Percentiles rank a stretch among this genome's conserved stretches.
Conservation (phyloP, 2,113 vertebrate species). For the Aegypius monachus region DNA sequence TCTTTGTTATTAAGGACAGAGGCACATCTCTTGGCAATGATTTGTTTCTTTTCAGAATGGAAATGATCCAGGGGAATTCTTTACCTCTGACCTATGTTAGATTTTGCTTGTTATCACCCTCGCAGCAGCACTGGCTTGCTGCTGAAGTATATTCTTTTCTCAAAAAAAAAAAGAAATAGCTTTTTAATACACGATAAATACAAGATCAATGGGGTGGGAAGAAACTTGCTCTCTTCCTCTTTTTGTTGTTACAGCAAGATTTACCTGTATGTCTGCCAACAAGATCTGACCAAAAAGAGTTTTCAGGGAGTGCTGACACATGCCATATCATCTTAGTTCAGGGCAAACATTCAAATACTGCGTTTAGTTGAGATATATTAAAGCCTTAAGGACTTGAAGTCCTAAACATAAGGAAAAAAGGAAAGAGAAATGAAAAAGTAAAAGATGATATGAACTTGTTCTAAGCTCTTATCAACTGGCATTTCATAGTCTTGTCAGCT, state of each 20-base stretch:
- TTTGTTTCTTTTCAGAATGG: conserved; percentile 44
- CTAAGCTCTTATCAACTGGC: not conserved
- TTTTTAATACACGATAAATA: not conserved
- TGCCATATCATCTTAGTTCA: not conserved
- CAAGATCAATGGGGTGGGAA: not conserved
- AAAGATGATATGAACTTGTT: not conserved
- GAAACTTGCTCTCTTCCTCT: not conserved
- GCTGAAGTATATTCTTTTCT: not conserved
- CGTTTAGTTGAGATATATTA: not conserved
- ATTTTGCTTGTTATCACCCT: conserved; percentile 48
- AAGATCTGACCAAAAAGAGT: not conserved
- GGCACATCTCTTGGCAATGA: conserved; percentile 16
- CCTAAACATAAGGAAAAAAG: not conserved
- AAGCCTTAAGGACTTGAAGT: not conserved
- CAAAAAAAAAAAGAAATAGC: not conserved
- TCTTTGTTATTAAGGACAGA: conserved; percentile 45
- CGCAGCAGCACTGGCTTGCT: not conserved
- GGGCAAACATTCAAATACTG: not conserved
- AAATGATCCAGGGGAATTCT: conserved; percentile 45
- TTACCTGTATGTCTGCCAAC: not conserved
- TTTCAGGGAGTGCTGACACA: not conserved
- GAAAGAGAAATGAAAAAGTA: not conserved
- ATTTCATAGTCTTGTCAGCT: not conserved
- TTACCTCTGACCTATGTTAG: conserved; percentile 12
- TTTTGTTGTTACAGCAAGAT: not conserved